phyloP scores from a whole-genome alignment of 2,113 vertebrate genomes.

The Dromaius novaehollandiae region DNA sequence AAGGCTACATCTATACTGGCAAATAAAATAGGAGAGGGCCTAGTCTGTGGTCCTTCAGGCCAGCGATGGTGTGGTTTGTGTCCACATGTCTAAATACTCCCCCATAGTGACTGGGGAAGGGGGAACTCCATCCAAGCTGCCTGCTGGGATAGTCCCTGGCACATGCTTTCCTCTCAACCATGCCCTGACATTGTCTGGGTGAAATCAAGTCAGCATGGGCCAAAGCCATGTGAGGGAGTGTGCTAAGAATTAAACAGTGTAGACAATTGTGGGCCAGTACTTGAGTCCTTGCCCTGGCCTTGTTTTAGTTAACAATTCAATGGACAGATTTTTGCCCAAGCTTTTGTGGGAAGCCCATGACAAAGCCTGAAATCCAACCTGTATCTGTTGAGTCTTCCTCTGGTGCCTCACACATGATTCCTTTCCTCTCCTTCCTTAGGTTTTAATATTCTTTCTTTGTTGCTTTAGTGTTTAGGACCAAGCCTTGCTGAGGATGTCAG shows the following conservation, averaged over 20 bases:
- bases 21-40: background rate
- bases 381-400: conserved; percentile 14
- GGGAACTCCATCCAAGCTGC: background rate
- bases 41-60: conserved; percentile 3
- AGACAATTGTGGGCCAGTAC: conserved; percentile 22
- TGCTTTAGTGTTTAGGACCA: background rate
- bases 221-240: background rate
- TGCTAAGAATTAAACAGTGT: conserved; percentile 35
- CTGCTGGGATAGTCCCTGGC: background rate
- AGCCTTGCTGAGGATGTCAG: background rate
- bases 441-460: background rate
- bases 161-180: background rate
- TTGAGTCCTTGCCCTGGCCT: background rate
- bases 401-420: background rate
- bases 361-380: conserved; percentile 34
- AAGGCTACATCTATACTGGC: background rate
- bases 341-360: conserved; percentile 14
- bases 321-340: background rate
- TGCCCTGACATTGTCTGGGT: conserved; percentile 29
- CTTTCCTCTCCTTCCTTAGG: background rate
- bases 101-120: background rate
- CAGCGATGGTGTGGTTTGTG: background rate
- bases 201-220: conserved; percentile 25
- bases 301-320: conserved; percentile 53
- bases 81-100: background rate